These are phyloP conservation scores for Eupithecia subfuscata DNA, from an alignment of 2,888 invertebrate genomes.

Conservation along the genomic window DNA sequence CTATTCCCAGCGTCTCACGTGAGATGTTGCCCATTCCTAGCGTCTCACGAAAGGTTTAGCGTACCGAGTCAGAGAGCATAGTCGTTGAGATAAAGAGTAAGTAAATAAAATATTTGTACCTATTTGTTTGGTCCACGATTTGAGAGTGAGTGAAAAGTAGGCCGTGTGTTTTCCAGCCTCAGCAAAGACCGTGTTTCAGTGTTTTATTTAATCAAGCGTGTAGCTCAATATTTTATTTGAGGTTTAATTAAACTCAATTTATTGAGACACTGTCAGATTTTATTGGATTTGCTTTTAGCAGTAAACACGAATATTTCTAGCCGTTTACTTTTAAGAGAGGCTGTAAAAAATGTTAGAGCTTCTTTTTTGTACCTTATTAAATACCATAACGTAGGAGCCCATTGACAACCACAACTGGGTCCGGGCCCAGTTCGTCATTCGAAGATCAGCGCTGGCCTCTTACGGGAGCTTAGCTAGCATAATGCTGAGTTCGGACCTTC, in stretches of 20 bases:
- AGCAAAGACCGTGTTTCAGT: conserved; percentile 28
- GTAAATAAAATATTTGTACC: background rate
- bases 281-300: conserved; percentile 27
- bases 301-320: conserved; percentile 7
- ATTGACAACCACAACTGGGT: too few relatives aligned
- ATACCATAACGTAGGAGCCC: too few relatives aligned
- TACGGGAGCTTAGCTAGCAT: too few relatives aligned
- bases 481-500: too few relatives aligned
- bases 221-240: conserved; percentile 34
- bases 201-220: conserved; percentile 37
- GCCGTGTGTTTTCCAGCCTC: conserved; percentile 34
- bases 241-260: conserved; percentile 36
- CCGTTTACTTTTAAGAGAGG: background rate
- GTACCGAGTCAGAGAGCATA: too few relatives aligned
- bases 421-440: too few relatives aligned
- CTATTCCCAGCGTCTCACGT: too few relatives aligned
- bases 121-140: background rate
- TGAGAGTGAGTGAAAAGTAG: background rate
- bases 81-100: background rate
- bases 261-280: conserved; percentile 33
- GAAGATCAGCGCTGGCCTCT: too few relatives aligned
- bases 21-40: too few relatives aligned
- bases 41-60: too few relatives aligned
- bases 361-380: too few relatives aligned
- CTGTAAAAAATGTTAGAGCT: background rate